Evolutionary conservation across 2,888 invertebrate species (phyloP), one percentile per base, ranked within the genome.

Genomic region (Ectemnius continuus): DNA sequence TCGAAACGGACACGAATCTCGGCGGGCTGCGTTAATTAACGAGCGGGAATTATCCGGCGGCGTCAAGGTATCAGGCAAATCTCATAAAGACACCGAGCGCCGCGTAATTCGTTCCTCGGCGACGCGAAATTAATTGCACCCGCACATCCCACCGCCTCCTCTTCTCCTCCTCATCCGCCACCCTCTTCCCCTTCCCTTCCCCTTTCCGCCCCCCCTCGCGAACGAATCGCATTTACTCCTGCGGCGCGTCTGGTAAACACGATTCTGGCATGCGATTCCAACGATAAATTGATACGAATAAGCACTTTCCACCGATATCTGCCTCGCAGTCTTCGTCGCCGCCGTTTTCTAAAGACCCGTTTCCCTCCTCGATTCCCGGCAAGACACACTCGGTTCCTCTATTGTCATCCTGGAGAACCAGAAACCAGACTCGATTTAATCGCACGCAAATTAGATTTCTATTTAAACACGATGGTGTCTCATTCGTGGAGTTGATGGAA

Each of bases 91-190:
- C 16, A 52, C 52, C 59, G 69, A 65, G 52, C 59, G 58, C 16
- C 66, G 70, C 65, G 70, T 66, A 73, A 73, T 73, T 52, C 69
- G 61, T 58, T 69, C 63, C 60, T 63, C 46, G 61, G 61, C 61
- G 68, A 64, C 52, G 36, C 20, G 65, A 65, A 69, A 64, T 64
- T 64, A 61, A 59, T 1, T 61, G 45, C n/a, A 48, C 48, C 46
- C 58, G 23, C 61, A 61, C 47, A 62, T 52, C 16, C 36, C 18
- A 13, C 13, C 46, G 13, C 28, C 57, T 18, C 28, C 52, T 45
- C 56, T 61, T 47, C 14, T 61, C 45, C 61, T 26, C 62, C 58
- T 62, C 67, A 36, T 48, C 66, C 45, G 58, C 20, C 36, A 20
- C 66, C 2, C 18, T 23, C 23, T 3, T 23, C 23, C 23, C 23